phyloP scores from a whole-genome alignment of 2,888 invertebrate genomes.

The Cerceris ruficornis region DNA sequence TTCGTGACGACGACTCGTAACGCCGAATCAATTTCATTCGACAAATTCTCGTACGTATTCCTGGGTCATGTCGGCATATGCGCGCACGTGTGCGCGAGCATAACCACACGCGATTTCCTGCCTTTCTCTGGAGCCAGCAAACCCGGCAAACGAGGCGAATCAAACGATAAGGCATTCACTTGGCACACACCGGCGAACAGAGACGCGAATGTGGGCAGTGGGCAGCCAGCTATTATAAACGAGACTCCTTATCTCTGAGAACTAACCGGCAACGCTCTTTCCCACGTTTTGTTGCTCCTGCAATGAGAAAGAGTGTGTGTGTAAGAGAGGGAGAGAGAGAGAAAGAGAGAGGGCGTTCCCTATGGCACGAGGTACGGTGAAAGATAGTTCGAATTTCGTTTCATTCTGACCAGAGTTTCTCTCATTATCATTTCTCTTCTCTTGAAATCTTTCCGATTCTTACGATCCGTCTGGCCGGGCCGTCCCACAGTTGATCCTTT shows the following conservation, averaged over 20 bases:
- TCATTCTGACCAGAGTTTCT: constrained; percentile 32
- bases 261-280: constrained; percentile 72
- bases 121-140: constrained; percentile 73
- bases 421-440: constrained; percentile 39
- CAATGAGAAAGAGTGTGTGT: constrained; percentile 13
- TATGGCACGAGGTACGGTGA: constrained; percentile 23
- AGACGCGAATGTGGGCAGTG: constrained; percentile 65
- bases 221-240: constrained; percentile 73
- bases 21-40: constrained; percentile 44
- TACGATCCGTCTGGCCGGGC: constrained; percentile 1
- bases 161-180: constrained; percentile 76
- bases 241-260: constrained; percentile 74
- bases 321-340: too few species aligned
- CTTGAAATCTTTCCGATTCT: constrained; percentile 26
- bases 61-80: constrained; percentile 20
- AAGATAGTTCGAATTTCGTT: constrained; percentile 66
- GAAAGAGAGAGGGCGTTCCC: constrained; percentile 40
- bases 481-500: constrained; percentile 21
- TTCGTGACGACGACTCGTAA: constrained; percentile 25
- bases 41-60: constrained; percentile 41
- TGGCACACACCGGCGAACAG: constrained; percentile 56
- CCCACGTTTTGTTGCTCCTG: constrained; percentile 75
- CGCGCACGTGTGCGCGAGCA: constrained; percentile 39
- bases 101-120: constrained; percentile 73
- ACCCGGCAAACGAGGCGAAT: constrained; percentile 72